Percentiles rank a stretch among this genome's conserved stretches.
These are phyloP conservation scores for Drosophila tanythrix DNA, from an alignment of 2,888 invertebrate genomes.

Conservation along the genomic window DNA sequence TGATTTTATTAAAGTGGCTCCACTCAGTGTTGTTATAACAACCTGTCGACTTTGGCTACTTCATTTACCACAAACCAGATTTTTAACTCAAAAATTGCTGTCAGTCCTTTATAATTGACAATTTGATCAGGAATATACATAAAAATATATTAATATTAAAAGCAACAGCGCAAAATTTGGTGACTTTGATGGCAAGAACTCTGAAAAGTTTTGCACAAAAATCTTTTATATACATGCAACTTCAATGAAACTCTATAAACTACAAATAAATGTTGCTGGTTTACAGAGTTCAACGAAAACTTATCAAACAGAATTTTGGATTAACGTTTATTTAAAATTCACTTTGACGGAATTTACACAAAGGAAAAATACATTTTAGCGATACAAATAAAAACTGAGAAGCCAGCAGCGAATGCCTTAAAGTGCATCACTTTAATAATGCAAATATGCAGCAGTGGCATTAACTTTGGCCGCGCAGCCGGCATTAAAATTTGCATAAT, in stretches of 20 bases:
- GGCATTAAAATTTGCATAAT: constrained; percentile 72
- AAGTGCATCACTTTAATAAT: constrained; percentile 75
- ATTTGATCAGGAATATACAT: not conserved
- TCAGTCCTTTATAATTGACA: too few species aligned
- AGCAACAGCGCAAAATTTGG: not conserved
- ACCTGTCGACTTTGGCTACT: not conserved
- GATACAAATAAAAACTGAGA: constrained; percentile 20
- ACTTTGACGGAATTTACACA: constrained; percentile 45
- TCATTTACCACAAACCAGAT: not conserved
- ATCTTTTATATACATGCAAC: not conserved
- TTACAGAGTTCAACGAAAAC: constrained; percentile 47
- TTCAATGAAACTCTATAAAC: constrained; percentile 28
- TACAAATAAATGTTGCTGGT: constrained; percentile 1
- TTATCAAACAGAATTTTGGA: constrained; percentile 58
- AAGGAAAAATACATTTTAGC: constrained; percentile 27
- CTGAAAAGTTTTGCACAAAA: not conserved
- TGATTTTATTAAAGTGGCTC: not conserved
- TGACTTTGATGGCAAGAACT: not conserved
- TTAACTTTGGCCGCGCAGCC: constrained; percentile 63
- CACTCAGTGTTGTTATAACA: not conserved
- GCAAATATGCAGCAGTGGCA: constrained; percentile 72
- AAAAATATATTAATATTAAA: not conserved
- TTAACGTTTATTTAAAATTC: constrained; percentile 68
- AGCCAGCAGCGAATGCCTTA: constrained; percentile 49
- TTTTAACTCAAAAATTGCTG: not conserved